Evolutionary conservation across 2,113 vertebrate species (phyloP).

Genomic region (Alouatta palliata): DNA sequence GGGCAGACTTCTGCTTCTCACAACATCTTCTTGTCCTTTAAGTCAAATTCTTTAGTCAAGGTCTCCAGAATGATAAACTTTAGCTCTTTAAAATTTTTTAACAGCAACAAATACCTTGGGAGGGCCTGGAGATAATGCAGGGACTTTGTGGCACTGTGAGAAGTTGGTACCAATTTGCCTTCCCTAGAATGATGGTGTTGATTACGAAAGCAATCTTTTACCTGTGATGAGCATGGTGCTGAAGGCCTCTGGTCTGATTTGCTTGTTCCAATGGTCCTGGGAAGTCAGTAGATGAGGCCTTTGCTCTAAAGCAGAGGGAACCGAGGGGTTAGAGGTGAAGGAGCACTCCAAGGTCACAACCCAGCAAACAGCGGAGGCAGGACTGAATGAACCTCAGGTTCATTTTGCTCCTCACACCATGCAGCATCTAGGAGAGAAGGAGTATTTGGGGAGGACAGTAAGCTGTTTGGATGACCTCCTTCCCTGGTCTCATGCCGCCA

Average conservation of each 20-base stretch:
- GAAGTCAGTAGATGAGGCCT: not conserved
- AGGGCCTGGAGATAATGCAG: not conserved
- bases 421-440: not conserved
- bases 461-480: not conserved
- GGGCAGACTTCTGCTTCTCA: not conserved
- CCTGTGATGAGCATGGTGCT: not conserved
- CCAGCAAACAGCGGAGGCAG: not conserved
- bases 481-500: not conserved
- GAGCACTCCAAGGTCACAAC: not conserved
- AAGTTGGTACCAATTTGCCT: not conserved
- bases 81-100: not conserved
- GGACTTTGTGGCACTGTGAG: not conserved
- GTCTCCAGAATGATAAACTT: not conserved
- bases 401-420: fast-evolving
- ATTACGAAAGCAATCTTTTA: not conserved
- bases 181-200: not conserved
- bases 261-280: not conserved
- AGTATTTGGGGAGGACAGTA: not conserved
- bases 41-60: not conserved
- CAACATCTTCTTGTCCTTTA: not conserved
- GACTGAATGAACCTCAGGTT: not conserved
- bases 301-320: not conserved
- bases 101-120: not conserved
- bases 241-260: not conserved
- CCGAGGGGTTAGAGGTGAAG: not conserved